Base-by-base conservation (phyloP, 2,113 vertebrate genomes). In the Aptenodytes patagonicus region DNA sequence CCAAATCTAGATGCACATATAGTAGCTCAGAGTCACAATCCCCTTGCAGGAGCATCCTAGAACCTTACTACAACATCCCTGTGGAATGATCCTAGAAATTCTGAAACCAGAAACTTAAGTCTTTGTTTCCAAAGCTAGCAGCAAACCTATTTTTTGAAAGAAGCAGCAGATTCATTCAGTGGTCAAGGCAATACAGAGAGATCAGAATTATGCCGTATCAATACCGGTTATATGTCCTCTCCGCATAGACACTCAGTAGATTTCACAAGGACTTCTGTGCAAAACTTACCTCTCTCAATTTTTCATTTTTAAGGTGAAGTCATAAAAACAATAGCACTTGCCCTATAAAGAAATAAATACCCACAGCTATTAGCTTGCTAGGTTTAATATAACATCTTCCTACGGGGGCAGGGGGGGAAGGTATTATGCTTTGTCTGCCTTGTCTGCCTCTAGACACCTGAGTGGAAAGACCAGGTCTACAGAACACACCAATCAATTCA, bases 381-480 rank as follows among this genome's bases (percentile, higher is more conserved):
- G 20, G 17, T 62, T 66, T 78, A 40, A 44, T 8, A 17, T 2
- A 83, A 20, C 7, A 55, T 20, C n/a, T 65, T 76, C 32, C 47
- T 49, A 32, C 11, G 11, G 13, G 10, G 10, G 49, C 11, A 6
- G 2, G 1, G 3, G 3, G 5, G 5, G 5, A 13, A 10, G 15
- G 15, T 17, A 49, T 77, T 42, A 15, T 7, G 14, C 47, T n/a
- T 55, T 38, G 40, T 21, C 21, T 55, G 49, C 49, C 26, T 31
- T 52, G 25, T 20, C 34, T 58, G 49, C 68, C 26, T 89, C 18
- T 32, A 81, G 60, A 69, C 15, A 66, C 25, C 20, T 14, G 18
- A 66, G 31, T 46, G 15, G 25, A 49, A 80, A 80, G 52, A 83
- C 13, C 24, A 72, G 17, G 16, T 28, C 49, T 57, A 32, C 32